phyloP scores from a whole-genome alignment of 2,888 invertebrate species.

The Dynastes grantii region DNA sequence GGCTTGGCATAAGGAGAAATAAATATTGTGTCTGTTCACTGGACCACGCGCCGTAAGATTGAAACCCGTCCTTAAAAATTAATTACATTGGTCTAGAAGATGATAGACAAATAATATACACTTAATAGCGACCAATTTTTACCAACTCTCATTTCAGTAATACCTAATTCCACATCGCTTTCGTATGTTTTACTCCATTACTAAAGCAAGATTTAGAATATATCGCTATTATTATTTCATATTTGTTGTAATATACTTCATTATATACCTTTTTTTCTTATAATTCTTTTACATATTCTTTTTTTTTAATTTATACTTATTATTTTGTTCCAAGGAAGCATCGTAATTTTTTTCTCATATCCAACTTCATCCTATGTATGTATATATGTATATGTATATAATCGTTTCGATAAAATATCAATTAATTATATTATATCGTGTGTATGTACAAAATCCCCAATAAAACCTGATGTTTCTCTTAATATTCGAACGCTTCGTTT shows the following conservation, averaged over 20 bases:
- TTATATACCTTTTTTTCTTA: conserved; percentile 53
- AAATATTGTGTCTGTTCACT: conserved; percentile 5
- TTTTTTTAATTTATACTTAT: conserved; percentile 14
- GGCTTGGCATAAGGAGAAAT: too few relatives aligned
- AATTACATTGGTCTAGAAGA: conserved; percentile 31
- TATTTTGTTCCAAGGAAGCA: conserved; percentile 27
- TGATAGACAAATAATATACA: conserved; percentile 30
- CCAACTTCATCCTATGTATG: conserved; percentile 8
- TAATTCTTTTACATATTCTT: conserved; percentile 30
- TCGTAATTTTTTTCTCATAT: background rate
- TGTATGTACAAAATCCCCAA: conserved; percentile 63
- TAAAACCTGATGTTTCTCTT: conserved; percentile 22
- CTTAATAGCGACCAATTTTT: conserved; percentile 29
- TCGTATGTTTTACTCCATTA: conserved; percentile 57
- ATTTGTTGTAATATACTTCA: conserved; percentile 48
- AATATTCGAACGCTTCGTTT: conserved; percentile 35
- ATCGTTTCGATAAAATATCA: conserved; percentile 17
- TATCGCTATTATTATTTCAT: conserved; percentile 63
- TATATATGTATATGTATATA: background rate
- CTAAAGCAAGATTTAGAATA: conserved; percentile 70
- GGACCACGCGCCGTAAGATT: background rate
- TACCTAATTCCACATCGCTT: background rate
- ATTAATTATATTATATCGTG: conserved; percentile 19
- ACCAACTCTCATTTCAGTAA: conserved; percentile 7
- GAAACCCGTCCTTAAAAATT: background rate